Evolutionary conservation across 2,113 vertebrate species (phyloP), one percentile per base, ranked within the genome.

Genomic region (Malurus melanocephalus): DNA sequence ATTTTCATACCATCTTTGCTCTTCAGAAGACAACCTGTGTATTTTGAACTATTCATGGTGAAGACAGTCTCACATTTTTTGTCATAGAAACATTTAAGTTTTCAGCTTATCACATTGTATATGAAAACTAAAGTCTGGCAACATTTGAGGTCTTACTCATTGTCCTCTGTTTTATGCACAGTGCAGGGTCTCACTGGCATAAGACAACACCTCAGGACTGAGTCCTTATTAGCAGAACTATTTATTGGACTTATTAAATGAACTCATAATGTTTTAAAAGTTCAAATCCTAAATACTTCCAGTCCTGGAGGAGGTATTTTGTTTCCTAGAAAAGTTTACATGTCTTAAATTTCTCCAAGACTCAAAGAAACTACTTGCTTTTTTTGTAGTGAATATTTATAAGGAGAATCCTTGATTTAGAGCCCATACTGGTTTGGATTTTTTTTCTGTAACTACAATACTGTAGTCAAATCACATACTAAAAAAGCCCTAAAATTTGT

Each of bases 131-230:
- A 45, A 55, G 14, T 22, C 14, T 33, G 26, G 28, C 28, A 8
- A 33, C 5, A 21, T 45, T 45, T 81, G 23, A 16, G 53, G 20
- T 38, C 9, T 35, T 74, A 45, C 59, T 57, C 4, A 22, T 11
- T 75, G 13, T 38, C 5, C 3, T 76, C 71, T 81, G 10, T 52
- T 75, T 62, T 42, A 27, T 6, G 23, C 20, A 38, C 5, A 80
- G 7, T 35, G 46, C 51, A 78, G 4, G 9, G 6, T 56, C n/a
- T 72, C 17, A 19, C 16, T 72, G 16, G 4, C 40, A 26, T 18
- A 16, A 40, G 30, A 46, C 7, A 43, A 43, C 20, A 9, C 9
- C 17, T 64, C 18, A 19, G 2, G 4, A 23, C 7, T 1, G 1
- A 32, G 4, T 52, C 62, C 4, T 59, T 57, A 43, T 33, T 62